Percentiles rank a stretch among this genome's conserved stretches.
These are phyloP conservation scores for Cephalopterus ornatus DNA, from an alignment of 2,113 vertebrate genomes.

Conservation along the genomic window DNA sequence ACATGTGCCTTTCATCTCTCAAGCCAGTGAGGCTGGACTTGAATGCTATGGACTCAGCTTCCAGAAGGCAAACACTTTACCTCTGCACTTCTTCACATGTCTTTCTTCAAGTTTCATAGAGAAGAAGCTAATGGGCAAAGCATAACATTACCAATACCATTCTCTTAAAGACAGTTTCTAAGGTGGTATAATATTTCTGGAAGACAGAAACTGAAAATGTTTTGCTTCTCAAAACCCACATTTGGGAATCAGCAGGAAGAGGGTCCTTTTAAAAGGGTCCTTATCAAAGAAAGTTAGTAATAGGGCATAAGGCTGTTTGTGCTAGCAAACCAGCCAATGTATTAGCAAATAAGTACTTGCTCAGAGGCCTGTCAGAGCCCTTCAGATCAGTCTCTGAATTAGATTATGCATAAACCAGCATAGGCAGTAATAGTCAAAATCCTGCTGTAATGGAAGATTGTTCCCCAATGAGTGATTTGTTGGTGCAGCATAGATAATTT, in stretches of 20 bases:
- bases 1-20: not conserved
- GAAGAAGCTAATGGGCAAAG: not conserved
- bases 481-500: not conserved
- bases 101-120: not conserved
- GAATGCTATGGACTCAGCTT: not conserved
- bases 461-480: not conserved
- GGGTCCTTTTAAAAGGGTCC: not conserved
- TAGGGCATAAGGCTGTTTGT: not conserved
- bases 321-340: not conserved
- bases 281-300: not conserved
- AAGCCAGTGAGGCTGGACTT: not conserved
- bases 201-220: not conserved
- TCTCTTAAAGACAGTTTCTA: not conserved
- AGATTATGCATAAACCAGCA: not conserved
- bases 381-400: not conserved
- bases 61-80: not conserved
- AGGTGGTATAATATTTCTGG: not conserved
- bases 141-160: not conserved
- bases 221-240: not conserved
- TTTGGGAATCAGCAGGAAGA: not conserved
- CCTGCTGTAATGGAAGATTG: not conserved
- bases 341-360: not conserved
- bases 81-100: not conserved
- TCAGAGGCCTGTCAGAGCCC: not conserved
- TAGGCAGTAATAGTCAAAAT: not conserved